Base-by-base conservation (phyloP, 2,888 invertebrate genomes). In the Petrolisthes manimaculis region DNA sequence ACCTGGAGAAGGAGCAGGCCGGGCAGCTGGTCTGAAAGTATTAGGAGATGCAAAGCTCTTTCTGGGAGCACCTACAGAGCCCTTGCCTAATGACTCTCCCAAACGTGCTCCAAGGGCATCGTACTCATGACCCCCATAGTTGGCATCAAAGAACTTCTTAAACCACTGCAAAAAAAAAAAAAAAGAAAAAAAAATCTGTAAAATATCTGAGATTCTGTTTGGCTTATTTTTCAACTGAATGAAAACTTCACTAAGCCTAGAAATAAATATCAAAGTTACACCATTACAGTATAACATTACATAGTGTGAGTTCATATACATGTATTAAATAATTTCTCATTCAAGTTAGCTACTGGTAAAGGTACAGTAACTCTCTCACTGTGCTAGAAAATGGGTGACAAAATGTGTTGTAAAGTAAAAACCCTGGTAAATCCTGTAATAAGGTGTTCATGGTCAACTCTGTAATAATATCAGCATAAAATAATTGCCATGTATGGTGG, bases 101-200 rank as follows among this genome's bases (percentile, higher is more conserved):
- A 96, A 96, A 89, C 99, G 95, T 88, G 97, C 97, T 91, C 96
- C 96, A 91, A 96, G 94, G 86, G 98, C 97, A 93, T 99, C 97
- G 94, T 99, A 99, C 92, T 98, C 98, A 92, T 97, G 96, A 92
- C 98, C 99, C 93, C 98, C 98, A 94, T 99, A 99, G 95, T 99
- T 99, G 92, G 99, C 99, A 94, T 99, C 99, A 94, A 99, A 99
- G 95, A 99, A 99, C 94, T 99, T 99, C 95, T 99, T 99, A 95
- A 99, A 99, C 99, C 99, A 99, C 95, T 99, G 99, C 69, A 56
- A 69, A 67, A 83, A 53, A n/a, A 83, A 8, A 80, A 75, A 75
- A 79, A 77, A 8, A 77, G 3, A 75, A 14, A 75, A 75, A 75
- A n/a, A 14, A n/a, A 14, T 75, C 9, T n/a, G 21, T 75, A 75